These are phyloP conservation scores for Parnassius orleans DNA, from an alignment of 2,888 invertebrate species.

Conservation along the genomic window DNA sequence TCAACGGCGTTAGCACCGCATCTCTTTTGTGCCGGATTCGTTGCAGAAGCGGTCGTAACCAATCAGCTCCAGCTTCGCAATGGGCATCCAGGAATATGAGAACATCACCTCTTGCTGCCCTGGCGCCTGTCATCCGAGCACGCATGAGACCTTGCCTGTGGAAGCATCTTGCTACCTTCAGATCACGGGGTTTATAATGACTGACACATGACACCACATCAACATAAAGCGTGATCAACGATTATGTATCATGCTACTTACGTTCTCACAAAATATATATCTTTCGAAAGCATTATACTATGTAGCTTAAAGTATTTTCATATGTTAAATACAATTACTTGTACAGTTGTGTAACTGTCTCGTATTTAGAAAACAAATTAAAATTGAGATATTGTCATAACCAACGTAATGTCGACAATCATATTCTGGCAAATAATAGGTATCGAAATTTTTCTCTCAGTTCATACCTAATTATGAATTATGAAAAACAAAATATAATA, in stretches of 20 bases:
- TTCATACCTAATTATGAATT: no score
- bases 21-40: constrained; percentile 80
- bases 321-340: no score
- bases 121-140: constrained; percentile 92
- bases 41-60: constrained; percentile 94
- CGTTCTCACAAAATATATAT: neutral
- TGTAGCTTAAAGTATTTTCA: no score
- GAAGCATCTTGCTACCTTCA: constrained; percentile 15
- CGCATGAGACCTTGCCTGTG: constrained; percentile 90
- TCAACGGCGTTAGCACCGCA: constrained; percentile 94
- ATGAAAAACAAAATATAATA: no score
- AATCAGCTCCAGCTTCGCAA: constrained; percentile 89
- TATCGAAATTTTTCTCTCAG: no score
- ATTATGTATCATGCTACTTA: neutral
- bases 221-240: neutral
- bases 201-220: neutral
- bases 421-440: no score
- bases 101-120: constrained; percentile 89
- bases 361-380: no score
- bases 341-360: no score
- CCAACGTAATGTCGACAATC: no score
- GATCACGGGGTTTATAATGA: neutral
- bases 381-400: no score
- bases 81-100: constrained; percentile 95
- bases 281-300: no score